Base-by-base conservation (phyloP, 1,140 invertebrate genomes). In the Calephelis virginiensis region DNA sequence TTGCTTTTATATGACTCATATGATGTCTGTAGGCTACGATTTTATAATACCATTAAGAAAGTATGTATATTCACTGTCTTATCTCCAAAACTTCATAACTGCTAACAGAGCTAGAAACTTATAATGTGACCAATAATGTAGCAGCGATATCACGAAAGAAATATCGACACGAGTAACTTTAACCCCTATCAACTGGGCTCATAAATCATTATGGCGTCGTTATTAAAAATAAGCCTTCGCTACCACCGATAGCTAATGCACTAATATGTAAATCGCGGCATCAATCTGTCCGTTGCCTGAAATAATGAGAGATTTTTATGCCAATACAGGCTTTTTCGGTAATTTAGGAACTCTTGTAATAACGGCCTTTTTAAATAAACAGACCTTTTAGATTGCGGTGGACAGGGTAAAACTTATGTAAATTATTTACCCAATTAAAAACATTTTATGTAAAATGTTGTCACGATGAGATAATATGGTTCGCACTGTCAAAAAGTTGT, bases 251-350 rank as follows among this genome's bases (percentile, higher is more conserved):
- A 43, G 61, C 63, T 64, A 56, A 56, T 50, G 14, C 63, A 56
- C 56, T 64, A 64, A 64, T 43, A 64, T 64, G 63, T 64, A 64
- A 64, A 64, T 64, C 63, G 48, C 43, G 50, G 49, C 63, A 64
- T 64, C 49, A 64, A 64, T 64, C 63, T 64, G 49, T 64, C 63
- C 40, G 50, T 14, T 56, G 17, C 17, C 43, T 49, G 38, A 50
- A 53, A 53, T 64, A 64, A 64, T 64, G 63, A 64, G 63, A n/a
- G 49, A 64, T 53, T 64, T 64, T 64, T 56, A 64, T 64, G 63
- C 49, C 13, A 13, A 13, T 50, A 40, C 49, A 50, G 40, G 48
- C 12, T 8, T 56, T 53, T 56, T 56, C 40, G 40, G 40, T 43
- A 43, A 43, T 43, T 43, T 43, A 43, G 40, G 8, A 5, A 43